Evolutionary conservation across 1,140 invertebrate species (phyloP).

Genomic region (Drosophila orosa): DNA sequence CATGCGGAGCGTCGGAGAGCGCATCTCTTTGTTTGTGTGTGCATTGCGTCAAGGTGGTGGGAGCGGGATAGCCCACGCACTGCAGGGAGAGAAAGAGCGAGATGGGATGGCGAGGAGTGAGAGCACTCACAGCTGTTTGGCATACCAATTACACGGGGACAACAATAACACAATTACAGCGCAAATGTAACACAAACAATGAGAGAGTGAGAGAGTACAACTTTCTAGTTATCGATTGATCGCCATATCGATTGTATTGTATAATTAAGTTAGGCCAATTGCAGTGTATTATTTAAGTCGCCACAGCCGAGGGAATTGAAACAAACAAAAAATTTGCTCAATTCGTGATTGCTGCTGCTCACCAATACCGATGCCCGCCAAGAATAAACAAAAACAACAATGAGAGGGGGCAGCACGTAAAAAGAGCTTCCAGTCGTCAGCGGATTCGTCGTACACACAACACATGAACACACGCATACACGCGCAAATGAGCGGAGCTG

Average conservation of each 20-base stretch:
- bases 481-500: constrained; percentile 22
- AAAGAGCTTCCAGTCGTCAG: constrained; percentile 53
- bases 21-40: constrained; percentile 39
- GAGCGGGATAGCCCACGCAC: constrained; percentile 12
- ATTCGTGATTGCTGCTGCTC: constrained; percentile 25
- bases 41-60: constrained; percentile 29
- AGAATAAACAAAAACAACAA: constrained; percentile 42
- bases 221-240: constrained; percentile 53
- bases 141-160: constrained; percentile 27
- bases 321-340: constrained; percentile 47
- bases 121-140: constrained; percentile 42
- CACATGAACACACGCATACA: constrained; percentile 22
- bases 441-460: constrained; percentile 46
- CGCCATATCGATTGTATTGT: constrained; percentile 16
- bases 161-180: constrained; percentile 4
- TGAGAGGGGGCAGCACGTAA: constrained; percentile 9
- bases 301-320: constrained; percentile 15
- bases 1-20: constrained; percentile 24
- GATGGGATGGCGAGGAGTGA: not conserved
- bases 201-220: not conserved
- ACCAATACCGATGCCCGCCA: constrained; percentile 1
- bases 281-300: constrained; percentile 31
- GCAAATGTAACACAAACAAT: not conserved
- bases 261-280: constrained; percentile 6
- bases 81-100: not conserved